These are phyloP conservation scores for Hirudo medicinalis DNA, from an alignment of 1,140 invertebrate genomes.

Conservation along the genomic window DNA sequence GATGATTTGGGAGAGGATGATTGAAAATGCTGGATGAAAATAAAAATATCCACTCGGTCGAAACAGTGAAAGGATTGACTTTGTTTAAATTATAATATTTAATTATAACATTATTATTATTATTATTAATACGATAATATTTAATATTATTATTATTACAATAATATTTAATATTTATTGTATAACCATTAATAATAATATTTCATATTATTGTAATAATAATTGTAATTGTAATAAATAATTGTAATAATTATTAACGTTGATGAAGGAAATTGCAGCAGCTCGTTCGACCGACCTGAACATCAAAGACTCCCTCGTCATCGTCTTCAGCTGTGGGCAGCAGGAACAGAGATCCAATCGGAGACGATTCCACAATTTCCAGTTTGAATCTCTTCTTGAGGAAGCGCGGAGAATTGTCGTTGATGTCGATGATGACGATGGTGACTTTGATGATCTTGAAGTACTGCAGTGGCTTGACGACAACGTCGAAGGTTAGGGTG, in stretches of 20 bases:
- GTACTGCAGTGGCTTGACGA: constrained; percentile 19
- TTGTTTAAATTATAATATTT: too few relatives aligned
- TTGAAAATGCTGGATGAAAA: too few relatives aligned
- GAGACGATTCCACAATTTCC: not conserved
- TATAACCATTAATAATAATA: too few relatives aligned
- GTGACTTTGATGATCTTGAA: constrained; percentile 22
- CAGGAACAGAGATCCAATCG: not conserved
- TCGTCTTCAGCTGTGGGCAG: constrained; percentile 21
- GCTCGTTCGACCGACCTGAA: not conserved
- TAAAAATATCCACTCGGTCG: too few relatives aligned
- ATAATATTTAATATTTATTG: too few relatives aligned
- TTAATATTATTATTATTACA: too few relatives aligned
- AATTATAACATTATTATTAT: too few relatives aligned
- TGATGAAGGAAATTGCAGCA: not conserved
- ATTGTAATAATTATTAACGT: not conserved
- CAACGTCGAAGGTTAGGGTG: constrained; percentile 11
- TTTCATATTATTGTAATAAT: too few relatives aligned
- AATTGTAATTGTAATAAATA: too few relatives aligned
- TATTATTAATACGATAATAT: too few relatives aligned
- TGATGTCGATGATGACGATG: constrained; percentile 16
- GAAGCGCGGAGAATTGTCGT: constrained; percentile 21
- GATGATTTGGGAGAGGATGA: too few relatives aligned
- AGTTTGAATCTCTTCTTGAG: not conserved
- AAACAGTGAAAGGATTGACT: too few relatives aligned
- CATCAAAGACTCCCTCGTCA: constrained; percentile 14